These are phyloP conservation scores for Drosophila dunni DNA, from an alignment of 1,140 invertebrate species.

Conservation along the genomic window DNA sequence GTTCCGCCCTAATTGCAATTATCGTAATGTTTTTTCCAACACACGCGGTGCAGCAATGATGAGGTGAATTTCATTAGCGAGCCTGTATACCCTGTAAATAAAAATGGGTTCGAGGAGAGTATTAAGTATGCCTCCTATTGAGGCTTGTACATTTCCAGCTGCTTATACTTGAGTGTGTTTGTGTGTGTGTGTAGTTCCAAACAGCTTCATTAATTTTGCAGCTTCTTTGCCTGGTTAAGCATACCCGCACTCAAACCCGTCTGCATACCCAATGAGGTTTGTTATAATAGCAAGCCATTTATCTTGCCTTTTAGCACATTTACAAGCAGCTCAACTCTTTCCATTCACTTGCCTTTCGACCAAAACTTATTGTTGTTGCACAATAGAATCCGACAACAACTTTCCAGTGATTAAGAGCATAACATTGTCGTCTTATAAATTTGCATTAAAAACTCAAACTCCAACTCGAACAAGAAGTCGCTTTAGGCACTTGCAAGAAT, in stretches of 20 bases:
- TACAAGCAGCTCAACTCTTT: slow-evolving; percentile 46
- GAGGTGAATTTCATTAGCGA: slow-evolving; percentile 14
- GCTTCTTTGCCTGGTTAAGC: slow-evolving; percentile 30
- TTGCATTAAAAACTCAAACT: slow-evolving; percentile 30
- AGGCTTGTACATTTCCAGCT: neutral
- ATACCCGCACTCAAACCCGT: neutral
- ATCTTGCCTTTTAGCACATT: slow-evolving; percentile 74
- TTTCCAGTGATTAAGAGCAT: slow-evolving; percentile 24
- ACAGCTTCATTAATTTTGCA: slow-evolving; percentile 44
- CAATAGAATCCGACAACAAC: slow-evolving; percentile 12
- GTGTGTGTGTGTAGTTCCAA: slow-evolving; percentile 30
- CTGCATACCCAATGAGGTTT: slow-evolving; percentile 58
- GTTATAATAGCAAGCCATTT: slow-evolving; percentile 69
- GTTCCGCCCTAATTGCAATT: slow-evolving; percentile 55
- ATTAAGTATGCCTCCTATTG: neutral
- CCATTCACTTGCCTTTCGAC: slow-evolving; percentile 21
- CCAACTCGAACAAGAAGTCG: neutral
- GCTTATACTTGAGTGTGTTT: slow-evolving; percentile 9
- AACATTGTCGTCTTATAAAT: slow-evolving; percentile 32
- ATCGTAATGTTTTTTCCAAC: slow-evolving; percentile 51
- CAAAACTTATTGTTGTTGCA: slow-evolving; percentile 55
- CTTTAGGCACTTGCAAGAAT: neutral
- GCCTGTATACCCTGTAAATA: neutral
- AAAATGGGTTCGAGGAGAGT: neutral
- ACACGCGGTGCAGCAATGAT: slow-evolving; percentile 9